These are phyloP conservation scores for Kuschelorhynchus macadamiae DNA, from an alignment of 2,888 invertebrate species.

Conservation along the genomic window DNA sequence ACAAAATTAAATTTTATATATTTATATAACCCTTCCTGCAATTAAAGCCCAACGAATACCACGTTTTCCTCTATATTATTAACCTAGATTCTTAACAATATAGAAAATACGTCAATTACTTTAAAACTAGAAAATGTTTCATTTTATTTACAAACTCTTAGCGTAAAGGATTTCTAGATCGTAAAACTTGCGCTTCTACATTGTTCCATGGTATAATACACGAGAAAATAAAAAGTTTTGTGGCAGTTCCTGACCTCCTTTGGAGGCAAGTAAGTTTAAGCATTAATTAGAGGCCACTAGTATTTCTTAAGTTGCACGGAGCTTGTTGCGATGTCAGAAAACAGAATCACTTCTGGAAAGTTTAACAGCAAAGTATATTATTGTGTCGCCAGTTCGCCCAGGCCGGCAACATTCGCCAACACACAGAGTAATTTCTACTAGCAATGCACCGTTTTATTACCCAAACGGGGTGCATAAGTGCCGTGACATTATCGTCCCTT, in stretches of 20 bases:
- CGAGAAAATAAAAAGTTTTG: background rate
- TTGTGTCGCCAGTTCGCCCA: conserved; percentile 20
- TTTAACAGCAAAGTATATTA: conserved; percentile 29
- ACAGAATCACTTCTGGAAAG: conserved; percentile 17
- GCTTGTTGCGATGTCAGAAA: conserved; percentile 9
- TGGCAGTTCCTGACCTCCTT: background rate
- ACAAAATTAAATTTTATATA: too few species aligned
- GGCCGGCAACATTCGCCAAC: conserved; percentile 9
- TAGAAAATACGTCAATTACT: background rate
- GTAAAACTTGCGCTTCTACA: background rate
- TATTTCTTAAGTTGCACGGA: conserved; percentile 14
- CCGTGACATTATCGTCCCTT: conserved; percentile 38
- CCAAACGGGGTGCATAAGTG: conserved; percentile 34
- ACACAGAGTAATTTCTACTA: conserved; percentile 10
- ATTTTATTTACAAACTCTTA: background rate
- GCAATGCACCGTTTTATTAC: conserved; percentile 39
- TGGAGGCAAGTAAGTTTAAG: conserved; percentile 1
- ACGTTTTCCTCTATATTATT: background rate
- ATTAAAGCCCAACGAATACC: too few species aligned
- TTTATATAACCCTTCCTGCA: too few species aligned
- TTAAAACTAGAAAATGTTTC: too few species aligned
- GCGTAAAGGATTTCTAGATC: too few species aligned
- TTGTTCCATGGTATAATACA: background rate
- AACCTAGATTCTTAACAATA: background rate
- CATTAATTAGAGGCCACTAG: conserved; percentile 16